These are phyloP conservation scores for Ferdinandea cuprea DNA, from an alignment of 2,888 invertebrate genomes.

Conservation along the genomic window DNA sequence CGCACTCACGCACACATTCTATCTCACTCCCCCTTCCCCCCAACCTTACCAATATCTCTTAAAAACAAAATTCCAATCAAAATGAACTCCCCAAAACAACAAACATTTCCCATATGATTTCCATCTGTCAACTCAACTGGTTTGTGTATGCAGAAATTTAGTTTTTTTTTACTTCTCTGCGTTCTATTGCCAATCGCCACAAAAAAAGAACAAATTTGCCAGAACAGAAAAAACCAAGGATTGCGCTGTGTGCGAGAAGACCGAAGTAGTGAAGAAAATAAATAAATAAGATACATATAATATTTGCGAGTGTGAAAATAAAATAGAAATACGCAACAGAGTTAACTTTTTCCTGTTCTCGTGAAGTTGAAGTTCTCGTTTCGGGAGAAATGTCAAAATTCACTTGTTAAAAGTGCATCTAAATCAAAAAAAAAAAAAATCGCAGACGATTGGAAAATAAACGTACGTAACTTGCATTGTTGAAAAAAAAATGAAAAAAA, in stretches of 20 bases:
- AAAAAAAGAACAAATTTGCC: constrained; percentile 30
- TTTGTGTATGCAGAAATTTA: constrained; percentile 45
- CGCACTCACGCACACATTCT: neutral
- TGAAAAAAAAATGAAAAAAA: constrained; percentile 5
- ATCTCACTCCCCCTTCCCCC: neutral
- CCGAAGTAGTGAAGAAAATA: no score
- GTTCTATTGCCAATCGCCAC: constrained; percentile 7
- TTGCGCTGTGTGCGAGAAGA: constrained; percentile 17
- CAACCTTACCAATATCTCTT: neutral
- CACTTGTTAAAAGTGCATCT: constrained; percentile 28
- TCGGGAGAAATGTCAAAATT: constrained; percentile 44
- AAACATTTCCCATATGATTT: constrained; percentile 59
- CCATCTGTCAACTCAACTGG: constrained; percentile 73
- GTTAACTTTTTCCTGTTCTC: constrained; percentile 3
- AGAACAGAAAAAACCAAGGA: constrained; percentile 21
- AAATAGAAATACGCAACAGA: constrained; percentile 23
- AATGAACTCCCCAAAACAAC: constrained; percentile 38
- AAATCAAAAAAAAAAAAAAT: no score
- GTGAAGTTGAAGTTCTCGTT: constrained; percentile 26
- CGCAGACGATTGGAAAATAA: neutral
- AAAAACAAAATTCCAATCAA: constrained; percentile 36
- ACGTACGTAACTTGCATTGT: constrained; percentile 12
- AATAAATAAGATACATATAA: no score
- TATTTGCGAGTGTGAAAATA: neutral
- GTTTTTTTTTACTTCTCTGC: constrained; percentile 29